Evolutionary conservation across 53 echinoderm and acorn worm species (phyloP).

Genomic region (Astropecten irregularis): DNA sequence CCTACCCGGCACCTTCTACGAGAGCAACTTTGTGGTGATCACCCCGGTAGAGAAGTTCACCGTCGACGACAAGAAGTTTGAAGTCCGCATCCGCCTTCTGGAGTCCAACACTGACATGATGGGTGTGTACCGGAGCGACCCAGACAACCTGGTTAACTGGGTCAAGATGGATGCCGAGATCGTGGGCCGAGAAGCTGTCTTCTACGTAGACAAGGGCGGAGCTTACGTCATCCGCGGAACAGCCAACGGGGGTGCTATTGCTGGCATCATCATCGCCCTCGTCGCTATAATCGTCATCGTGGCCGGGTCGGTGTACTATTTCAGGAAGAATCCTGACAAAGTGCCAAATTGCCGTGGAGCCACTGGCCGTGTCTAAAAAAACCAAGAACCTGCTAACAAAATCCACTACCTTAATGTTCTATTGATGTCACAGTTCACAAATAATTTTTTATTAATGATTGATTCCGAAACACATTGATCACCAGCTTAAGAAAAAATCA

Average conservation of each 20-base stretch:
- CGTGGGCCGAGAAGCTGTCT: constrained; percentile 53
- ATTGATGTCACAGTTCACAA: too few relatives aligned
- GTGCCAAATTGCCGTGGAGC: constrained; percentile 18
- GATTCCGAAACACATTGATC: neutral
- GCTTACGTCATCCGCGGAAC: constrained; percentile 73
- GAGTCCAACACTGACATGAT: constrained; percentile 64
- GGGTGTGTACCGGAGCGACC: constrained; percentile 79
- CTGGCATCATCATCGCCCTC: constrained; percentile 70
- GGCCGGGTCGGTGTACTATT: constrained; percentile 71
- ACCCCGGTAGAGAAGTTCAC: constrained; percentile 78
- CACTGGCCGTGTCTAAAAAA: neutral
- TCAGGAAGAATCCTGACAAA: constrained; percentile 79
- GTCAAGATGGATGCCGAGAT: constrained; percentile 62
- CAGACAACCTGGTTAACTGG: constrained; percentile 75
- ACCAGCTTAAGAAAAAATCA: neutral
- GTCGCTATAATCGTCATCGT: constrained; percentile 71
- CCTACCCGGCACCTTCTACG: constrained; percentile 78
- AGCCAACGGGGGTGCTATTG: constrained; percentile 69
- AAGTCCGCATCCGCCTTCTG: constrained; percentile 58
- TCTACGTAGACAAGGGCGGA: constrained; percentile 71
- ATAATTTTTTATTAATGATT: neutral
- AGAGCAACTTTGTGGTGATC: constrained; percentile 81
- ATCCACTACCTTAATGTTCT: too few relatives aligned
- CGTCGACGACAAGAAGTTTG: constrained; percentile 57
- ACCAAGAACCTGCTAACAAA: too few relatives aligned